phyloP scores from a whole-genome alignment of 2,888 invertebrate genomes.

The Salpingus planirostris region DNA sequence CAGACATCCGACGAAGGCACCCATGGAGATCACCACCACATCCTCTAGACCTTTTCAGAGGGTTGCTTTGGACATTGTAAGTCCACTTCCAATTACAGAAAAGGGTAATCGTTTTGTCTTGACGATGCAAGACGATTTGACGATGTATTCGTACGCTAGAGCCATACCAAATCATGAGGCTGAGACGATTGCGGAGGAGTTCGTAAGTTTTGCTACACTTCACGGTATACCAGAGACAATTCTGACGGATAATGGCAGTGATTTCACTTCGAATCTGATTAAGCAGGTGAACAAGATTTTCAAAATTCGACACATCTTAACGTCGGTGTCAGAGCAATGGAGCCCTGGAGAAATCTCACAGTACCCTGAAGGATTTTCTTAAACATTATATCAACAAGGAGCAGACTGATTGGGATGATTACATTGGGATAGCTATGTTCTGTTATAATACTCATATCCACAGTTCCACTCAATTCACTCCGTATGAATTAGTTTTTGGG shows the following conservation, averaged over 20 bases:
- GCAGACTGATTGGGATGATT: background rate
- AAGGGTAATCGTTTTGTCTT: background rate
- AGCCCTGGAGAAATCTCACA: constrained; percentile 27
- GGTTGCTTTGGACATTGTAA: too few relatives aligned
- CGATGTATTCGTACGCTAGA: constrained; percentile 11
- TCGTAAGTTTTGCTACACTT: constrained; percentile 24
- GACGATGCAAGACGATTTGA: constrained; percentile 1
- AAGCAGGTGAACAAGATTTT: background rate
- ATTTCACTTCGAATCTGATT: constrained; percentile 1
- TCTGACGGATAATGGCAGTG: constrained; percentile 30
- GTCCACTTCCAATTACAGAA: background rate
- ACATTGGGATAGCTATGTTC: background rate
- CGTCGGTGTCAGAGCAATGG: background rate
- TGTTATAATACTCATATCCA: background rate
- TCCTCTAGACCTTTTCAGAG: too few relatives aligned
- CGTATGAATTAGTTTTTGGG: constrained; percentile 19
- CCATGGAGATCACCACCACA: too few relatives aligned
- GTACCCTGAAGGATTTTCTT: constrained; percentile 24
- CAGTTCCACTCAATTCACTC: background rate
- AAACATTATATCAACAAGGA: background rate
- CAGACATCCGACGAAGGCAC: too few relatives aligned
- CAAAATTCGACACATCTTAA: background rate
- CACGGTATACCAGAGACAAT: constrained; percentile 30
- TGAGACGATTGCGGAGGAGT: constrained; percentile 21
- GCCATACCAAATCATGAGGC: constrained; percentile 12